Percentiles rank a stretch among this genome's conserved stretches.
Conservation (phyloP, 1,140 invertebrate species). For the Anagrus nilaparvatae region DNA sequence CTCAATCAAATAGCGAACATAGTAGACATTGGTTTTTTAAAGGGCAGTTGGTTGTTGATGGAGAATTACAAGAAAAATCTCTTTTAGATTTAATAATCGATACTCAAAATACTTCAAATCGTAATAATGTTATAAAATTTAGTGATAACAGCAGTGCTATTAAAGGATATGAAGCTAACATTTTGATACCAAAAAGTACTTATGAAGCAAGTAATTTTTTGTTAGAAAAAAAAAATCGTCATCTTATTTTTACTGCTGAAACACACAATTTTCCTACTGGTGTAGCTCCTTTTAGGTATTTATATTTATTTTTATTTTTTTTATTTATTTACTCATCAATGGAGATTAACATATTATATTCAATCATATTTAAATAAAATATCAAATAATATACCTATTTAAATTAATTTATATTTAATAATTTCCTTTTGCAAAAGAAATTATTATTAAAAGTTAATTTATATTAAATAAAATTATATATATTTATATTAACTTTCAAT, state of each 20-base stretch:
- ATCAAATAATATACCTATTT: neutral
- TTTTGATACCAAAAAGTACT: conserved; percentile 53
- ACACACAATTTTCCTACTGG: conserved; percentile 99
- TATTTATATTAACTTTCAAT: neutral
- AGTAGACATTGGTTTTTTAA: conserved; percentile 91
- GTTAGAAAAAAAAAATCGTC: conserved; percentile 50
- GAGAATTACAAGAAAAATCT: conserved; percentile 62
- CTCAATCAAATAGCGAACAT: conserved; percentile 96
- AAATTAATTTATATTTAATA: neutral
- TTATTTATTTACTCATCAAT: conserved; percentile 2
- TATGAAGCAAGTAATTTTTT: conserved; percentile 53
- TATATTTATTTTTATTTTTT: conserved; percentile 1
- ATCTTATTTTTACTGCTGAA: conserved; percentile 97
- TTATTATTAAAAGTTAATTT: neutral
- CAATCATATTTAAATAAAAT: neutral
- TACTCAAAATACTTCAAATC: conserved; percentile 77
- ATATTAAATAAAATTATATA: neutral
- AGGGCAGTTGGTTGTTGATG: conserved; percentile 82
- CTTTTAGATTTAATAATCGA: conserved; percentile 88
- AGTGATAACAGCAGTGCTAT: conserved; percentile 97
- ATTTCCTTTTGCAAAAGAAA: neutral
- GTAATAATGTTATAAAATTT: conserved; percentile 96
- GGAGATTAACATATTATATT: neutral
- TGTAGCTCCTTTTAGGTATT: conserved; percentile 68
- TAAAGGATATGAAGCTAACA: conserved; percentile 62